Base-by-base conservation (phyloP, 2,888 invertebrate genomes). In the Nysson spinosus region DNA sequence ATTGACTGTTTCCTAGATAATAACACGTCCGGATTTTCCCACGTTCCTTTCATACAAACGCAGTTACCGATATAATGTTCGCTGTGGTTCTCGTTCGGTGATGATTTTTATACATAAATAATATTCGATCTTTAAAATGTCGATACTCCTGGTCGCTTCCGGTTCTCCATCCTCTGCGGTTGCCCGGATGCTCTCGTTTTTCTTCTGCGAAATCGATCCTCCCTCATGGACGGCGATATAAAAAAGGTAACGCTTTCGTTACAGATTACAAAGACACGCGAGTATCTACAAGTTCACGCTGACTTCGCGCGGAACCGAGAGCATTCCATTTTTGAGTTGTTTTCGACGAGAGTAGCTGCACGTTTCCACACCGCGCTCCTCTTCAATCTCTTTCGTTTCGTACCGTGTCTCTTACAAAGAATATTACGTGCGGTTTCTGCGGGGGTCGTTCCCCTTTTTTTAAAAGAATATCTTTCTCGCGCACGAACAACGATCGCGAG, bases 1-100 rank as follows among this genome's bases (percentile, higher is more conserved):
- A 78, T 76, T 78, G 78, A 76, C 78, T 78, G 67, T 66, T 78
- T 69, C 51, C 55, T 49, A 63, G 37, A 55, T 68, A 56, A 70
- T 37, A 17, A 3, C 28, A 12, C 6, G 5, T 28, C 35, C 24
- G 1, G 14, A 6, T 26, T 28, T 14, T 24, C 7, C n/a, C n/a
- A n/a, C n/a, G n/a, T n/a, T n/a, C n/a, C n/a, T n/a, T n/a, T n/a
- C n/a, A n/a, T n/a, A n/a, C n/a, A n/a, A n/a, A n/a, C 37, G 11
- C 32, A 17, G 2, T 30, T 43, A 22, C 34, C 22, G 34, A 32
- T 28, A 6, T 28, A 7, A 26, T 28, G 24, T 26, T n/a, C 17
- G 9, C 24, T 7, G n/a, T n/a, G 3, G 14, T 24, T 19, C 6
- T 39, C 12, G 28, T 46, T 16, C 26, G 22, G n/a, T n/a, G n/a